Evolutionary conservation across 2,113 vertebrate species (phyloP).

Genomic region (Formicarius rufipectus): DNA sequence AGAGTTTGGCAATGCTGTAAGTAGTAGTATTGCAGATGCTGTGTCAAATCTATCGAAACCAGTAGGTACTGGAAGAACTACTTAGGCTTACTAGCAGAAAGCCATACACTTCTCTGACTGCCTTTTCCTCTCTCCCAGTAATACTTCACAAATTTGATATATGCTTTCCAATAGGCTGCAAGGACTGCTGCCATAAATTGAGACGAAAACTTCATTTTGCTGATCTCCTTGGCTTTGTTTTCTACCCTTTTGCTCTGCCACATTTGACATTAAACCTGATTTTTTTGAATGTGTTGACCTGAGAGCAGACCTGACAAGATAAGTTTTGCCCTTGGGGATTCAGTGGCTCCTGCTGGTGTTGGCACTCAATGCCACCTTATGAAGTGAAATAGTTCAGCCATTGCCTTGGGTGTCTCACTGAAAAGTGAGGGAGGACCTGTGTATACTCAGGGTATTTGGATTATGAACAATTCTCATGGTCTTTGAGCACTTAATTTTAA

Average conservation of each 20-base stretch:
- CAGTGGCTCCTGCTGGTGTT: not conserved
- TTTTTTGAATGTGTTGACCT: not conserved
- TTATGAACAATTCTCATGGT: not conserved
- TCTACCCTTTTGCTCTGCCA: not conserved
- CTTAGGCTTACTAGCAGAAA: not conserved
- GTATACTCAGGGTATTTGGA: not conserved
- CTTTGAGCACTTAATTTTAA: not conserved
- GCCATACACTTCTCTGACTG: not conserved
- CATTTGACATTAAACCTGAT: not conserved
- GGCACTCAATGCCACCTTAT: accelerated
- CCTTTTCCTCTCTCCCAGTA: not conserved
- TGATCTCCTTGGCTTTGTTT: not conserved
- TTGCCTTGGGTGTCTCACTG: not conserved
- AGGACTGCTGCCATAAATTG: not conserved
- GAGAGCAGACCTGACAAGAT: not conserved
- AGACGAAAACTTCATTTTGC: not conserved
- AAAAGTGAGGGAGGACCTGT: not conserved
- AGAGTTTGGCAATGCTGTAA: not conserved
- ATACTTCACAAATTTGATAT: not conserved
- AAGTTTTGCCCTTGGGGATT: not conserved
- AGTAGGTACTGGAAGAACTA: not conserved
- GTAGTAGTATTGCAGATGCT: not conserved
- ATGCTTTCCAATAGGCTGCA: not conserved
- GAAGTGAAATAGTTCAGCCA: not conserved
- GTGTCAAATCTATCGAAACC: not conserved